Evolutionary conservation across 92 coral and sea anemone species (phyloP).

Genomic region (Umimayanthus kanabou): DNA sequence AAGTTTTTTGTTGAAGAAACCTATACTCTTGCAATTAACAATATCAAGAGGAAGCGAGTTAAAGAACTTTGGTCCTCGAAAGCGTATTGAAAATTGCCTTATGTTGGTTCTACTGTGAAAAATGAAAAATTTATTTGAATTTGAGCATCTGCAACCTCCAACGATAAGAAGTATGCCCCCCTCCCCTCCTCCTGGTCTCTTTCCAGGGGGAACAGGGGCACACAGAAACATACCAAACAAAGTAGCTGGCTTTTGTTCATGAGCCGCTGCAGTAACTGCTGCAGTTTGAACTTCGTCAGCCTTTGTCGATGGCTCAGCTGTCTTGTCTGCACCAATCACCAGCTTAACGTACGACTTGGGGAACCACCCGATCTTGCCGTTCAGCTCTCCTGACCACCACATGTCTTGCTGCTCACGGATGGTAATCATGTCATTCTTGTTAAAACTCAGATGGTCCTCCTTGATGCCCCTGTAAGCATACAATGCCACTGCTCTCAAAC

Average conservation of each 20-base stretch:
- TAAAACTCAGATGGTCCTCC: conserved; percentile 84
- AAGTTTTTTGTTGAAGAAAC: too few species aligned
- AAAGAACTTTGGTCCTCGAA: too few species aligned
- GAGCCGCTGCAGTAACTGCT: neutral
- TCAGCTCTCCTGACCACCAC: conserved; percentile 97
- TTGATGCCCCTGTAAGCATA: conserved; percentile 90
- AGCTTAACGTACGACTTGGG: conserved; percentile 84
- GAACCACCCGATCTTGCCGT: conserved; percentile 86
- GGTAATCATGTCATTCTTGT: conserved; percentile 82
- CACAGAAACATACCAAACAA: conserved; percentile 57
- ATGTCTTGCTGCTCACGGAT: conserved; percentile 91
- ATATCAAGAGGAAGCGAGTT: too few species aligned
- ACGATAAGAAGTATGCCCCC: too few species aligned
- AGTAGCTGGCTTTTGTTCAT: conserved; percentile 41
- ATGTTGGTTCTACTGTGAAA: too few species aligned
- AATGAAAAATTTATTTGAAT: too few species aligned
- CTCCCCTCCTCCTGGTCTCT: neutral
- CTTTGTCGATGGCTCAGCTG: conserved; percentile 31
- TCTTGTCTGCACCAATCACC: conserved; percentile 49
- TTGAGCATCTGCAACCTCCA: too few species aligned
- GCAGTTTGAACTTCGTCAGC: neutral
- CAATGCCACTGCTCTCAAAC: conserved; percentile 78
- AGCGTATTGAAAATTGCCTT: too few species aligned
- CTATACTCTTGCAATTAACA: too few species aligned
- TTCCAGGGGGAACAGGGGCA: neutral